Evolutionary conservation across 2,113 vertebrate species (phyloP).

Genomic region (Phainopepla nitens): DNA sequence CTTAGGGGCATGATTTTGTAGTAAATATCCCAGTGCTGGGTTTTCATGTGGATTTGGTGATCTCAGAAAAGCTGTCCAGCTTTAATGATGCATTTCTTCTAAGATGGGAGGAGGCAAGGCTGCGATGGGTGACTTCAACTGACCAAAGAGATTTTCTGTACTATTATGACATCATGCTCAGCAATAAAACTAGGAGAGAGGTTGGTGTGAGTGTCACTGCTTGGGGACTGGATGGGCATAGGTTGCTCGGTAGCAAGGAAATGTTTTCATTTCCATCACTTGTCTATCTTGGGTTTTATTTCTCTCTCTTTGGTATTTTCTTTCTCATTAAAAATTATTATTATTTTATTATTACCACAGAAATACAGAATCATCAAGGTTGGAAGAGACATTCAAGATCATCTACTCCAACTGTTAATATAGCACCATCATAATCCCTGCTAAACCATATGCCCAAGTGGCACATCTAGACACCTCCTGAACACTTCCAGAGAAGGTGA

Average conservation of each 20-base stretch:
- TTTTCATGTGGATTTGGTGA: not conserved
- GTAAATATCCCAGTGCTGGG: not conserved
- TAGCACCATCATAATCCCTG: not conserved
- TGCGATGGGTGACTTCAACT: not conserved
- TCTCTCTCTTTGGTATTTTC: not conserved
- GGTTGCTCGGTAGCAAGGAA: fast-evolving
- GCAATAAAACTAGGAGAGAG: not conserved
- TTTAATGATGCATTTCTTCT: not conserved
- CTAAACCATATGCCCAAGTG: not conserved
- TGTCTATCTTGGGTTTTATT: not conserved
- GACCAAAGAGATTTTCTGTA: not conserved
- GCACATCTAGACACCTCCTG: not conserved
- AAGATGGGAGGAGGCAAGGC: not conserved
- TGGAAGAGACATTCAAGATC: not conserved
- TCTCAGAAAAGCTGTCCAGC: not conserved
- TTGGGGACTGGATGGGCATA: not conserved
- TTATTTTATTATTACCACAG: too few species aligned
- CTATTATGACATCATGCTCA: not conserved
- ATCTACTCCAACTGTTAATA: not conserved
- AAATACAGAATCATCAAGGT: not conserved
- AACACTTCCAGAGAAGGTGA: not conserved
- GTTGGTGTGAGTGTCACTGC: fast-evolving
- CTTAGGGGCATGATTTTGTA: not conserved
- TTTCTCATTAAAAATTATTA: not conserved
- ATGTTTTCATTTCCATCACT: not conserved